A percentile compares a stretch with the other conserved stretches of the same genome.
Evolutionary conservation across 2,797 vertebrate genomes (phyloP).

Genomic region (Argya squamiceps): DNA sequence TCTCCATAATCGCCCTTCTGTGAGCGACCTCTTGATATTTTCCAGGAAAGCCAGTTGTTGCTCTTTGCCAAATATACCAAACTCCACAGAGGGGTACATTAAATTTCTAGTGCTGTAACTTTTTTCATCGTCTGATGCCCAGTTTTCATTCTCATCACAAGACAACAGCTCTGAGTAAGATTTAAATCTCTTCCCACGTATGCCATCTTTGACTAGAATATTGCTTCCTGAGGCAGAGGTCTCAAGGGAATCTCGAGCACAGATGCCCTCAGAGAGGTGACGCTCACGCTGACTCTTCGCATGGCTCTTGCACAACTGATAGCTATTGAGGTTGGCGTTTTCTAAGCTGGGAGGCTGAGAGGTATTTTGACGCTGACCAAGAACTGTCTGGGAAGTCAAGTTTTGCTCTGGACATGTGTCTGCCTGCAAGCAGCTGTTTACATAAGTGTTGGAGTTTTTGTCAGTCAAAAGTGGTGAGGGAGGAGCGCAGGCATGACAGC

Average conservation of each 20-base stretch:
- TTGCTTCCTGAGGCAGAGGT: constrained; percentile 24
- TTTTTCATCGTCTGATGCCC: not conserved
- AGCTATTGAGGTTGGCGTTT: constrained; percentile 34
- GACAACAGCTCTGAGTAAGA: constrained; percentile 75
- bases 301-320: not conserved
- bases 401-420: not conserved
- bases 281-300: constrained; percentile 60
- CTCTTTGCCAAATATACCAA: constrained; percentile 81
- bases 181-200: constrained; percentile 62
- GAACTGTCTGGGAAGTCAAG: not conserved
- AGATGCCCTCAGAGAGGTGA: constrained; percentile 74
- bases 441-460: constrained; percentile 25
- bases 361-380: constrained; percentile 5
- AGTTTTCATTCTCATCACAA: constrained; percentile 74
- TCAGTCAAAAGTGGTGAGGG: constrained; percentile 4
- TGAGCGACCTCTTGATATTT: constrained; percentile 79
- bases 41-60: constrained; percentile 79
- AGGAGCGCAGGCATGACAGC: not conserved
- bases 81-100: constrained; percentile 74
- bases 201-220: not conserved
- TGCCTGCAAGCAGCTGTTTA: not conserved
- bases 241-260: constrained; percentile 22
- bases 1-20: constrained; percentile 78
- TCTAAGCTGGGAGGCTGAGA: constrained; percentile 60
- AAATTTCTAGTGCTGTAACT: constrained; percentile 48